Evolutionary conservation across 2,888 invertebrate species (phyloP).

Genomic region (Nemotelus nigrinus): DNA sequence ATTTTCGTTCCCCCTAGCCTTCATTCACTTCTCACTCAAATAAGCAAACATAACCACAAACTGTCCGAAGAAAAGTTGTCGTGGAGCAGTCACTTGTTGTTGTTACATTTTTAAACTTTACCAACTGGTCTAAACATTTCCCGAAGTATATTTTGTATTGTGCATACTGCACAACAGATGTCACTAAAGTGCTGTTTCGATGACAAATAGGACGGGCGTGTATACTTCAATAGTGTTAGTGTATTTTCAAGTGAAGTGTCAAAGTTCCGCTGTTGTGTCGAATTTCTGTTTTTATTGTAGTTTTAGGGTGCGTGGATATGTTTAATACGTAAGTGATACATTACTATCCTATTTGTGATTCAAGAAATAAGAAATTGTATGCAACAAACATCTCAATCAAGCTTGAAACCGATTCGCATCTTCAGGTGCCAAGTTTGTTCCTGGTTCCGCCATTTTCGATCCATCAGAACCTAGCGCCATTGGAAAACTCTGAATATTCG

Average conservation of each 20-base stretch:
- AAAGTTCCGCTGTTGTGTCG: conserved; percentile 23
- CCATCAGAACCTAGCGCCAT: not conserved
- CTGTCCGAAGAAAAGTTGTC: too few species aligned
- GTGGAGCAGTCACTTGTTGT: too few species aligned
- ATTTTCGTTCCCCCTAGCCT: too few species aligned
- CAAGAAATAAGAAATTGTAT: not conserved
- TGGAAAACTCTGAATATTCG: too few species aligned
- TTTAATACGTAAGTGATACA: conserved; percentile 32
- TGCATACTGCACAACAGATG: conserved; percentile 22
- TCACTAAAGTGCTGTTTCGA: not conserved
- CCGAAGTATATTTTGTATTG: too few species aligned
- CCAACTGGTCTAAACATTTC: too few species aligned
- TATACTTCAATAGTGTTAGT: conserved; percentile 25
- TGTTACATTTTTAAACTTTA: too few species aligned
- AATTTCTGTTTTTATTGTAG: conserved; percentile 32
- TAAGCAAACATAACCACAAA: too few species aligned
- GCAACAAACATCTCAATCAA: not conserved
- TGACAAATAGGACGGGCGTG: conserved; percentile 33
- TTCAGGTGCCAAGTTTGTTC: not conserved
- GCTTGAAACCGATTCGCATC: not conserved
- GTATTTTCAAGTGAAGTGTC: conserved; percentile 41
- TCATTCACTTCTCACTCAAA: too few species aligned
- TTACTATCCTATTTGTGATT: not conserved
- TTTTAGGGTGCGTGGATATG: conserved; percentile 4
- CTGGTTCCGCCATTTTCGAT: conserved; percentile 40